Conservation (phyloP, 1,140 invertebrate genomes). For the Trachymyrmex cornetzi region DNA sequence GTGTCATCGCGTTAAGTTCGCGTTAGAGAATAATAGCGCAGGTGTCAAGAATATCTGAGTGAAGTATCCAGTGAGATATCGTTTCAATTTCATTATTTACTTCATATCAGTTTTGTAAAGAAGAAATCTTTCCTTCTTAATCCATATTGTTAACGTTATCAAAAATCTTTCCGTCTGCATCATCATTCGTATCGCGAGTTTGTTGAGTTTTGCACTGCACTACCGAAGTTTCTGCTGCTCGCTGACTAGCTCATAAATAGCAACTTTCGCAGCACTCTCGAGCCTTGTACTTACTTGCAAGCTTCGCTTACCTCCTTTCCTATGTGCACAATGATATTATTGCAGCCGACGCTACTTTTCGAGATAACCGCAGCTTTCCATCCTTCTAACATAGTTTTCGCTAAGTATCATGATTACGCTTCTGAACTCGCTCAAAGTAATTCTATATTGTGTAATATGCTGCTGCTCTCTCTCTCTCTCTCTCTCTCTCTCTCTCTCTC, state of each 20-base stretch:
- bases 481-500: too few relatives aligned
- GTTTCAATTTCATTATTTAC: background rate
- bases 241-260: constrained; percentile 58
- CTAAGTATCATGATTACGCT: constrained; percentile 46
- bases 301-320: constrained; percentile 41
- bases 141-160: background rate
- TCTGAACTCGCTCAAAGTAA: constrained; percentile 37
- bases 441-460: constrained; percentile 18
- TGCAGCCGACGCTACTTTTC: constrained; percentile 44
- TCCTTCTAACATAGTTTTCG: constrained; percentile 45
- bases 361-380: constrained; percentile 56
- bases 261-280: constrained; percentile 44
- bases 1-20: constrained; percentile 22
- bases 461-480: background rate
- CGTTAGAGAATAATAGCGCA: constrained; percentile 8
- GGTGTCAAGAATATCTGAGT: background rate
- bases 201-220: constrained; percentile 24
- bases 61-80: background rate
- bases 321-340: constrained; percentile 55
- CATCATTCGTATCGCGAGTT: constrained; percentile 47
- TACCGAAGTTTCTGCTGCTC: constrained; percentile 31
- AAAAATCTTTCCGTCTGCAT: constrained; percentile 27
- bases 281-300: constrained; percentile 51
- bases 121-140: constrained; percentile 5
- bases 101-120: background rate